Conservation (phyloP, 1,140 invertebrate genomes). For the Neodiprion virginianus region DNA sequence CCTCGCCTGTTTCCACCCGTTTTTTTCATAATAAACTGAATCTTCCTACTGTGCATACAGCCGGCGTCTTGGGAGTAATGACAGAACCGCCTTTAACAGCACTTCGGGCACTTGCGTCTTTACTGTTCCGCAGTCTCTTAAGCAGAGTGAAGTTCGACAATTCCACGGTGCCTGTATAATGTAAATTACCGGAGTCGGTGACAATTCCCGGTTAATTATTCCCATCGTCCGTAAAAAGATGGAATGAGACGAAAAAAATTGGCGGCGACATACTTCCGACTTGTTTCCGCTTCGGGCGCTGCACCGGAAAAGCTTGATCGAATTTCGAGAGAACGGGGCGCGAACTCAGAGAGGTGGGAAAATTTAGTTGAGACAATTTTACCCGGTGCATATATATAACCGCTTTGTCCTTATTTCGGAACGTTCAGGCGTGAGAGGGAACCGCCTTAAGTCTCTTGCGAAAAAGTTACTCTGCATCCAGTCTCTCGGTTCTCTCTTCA, state of each 20-base stretch:
- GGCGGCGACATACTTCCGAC: background rate
- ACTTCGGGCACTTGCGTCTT: constrained; percentile 24
- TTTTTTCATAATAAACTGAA: too few relatives aligned
- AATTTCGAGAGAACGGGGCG: constrained; percentile 8
- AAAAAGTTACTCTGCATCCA: background rate
- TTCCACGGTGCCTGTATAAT: background rate
- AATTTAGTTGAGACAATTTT: constrained; percentile 42
- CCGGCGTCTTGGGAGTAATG: constrained; percentile 10
- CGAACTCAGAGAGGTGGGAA: constrained; percentile 30
- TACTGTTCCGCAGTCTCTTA: background rate
- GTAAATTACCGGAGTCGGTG: too few relatives aligned
- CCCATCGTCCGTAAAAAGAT: background rate
- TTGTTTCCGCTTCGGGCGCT: background rate
- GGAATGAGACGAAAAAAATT: too few relatives aligned
- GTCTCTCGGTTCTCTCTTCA: background rate
- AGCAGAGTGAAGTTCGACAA: background rate
- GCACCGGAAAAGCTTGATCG: background rate
- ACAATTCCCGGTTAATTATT: background rate
- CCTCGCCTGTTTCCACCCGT: too few relatives aligned
- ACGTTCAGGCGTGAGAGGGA: constrained; percentile 38
- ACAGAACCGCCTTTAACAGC: constrained; percentile 26
- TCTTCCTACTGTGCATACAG: too few relatives aligned
- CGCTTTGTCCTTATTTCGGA: constrained; percentile 38
- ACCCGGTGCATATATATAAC: constrained; percentile 12
- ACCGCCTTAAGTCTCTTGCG: too few relatives aligned